phyloP scores from a whole-genome alignment of 2,797 vertebrate genomes.

The Propithecus deckenii region DNA sequence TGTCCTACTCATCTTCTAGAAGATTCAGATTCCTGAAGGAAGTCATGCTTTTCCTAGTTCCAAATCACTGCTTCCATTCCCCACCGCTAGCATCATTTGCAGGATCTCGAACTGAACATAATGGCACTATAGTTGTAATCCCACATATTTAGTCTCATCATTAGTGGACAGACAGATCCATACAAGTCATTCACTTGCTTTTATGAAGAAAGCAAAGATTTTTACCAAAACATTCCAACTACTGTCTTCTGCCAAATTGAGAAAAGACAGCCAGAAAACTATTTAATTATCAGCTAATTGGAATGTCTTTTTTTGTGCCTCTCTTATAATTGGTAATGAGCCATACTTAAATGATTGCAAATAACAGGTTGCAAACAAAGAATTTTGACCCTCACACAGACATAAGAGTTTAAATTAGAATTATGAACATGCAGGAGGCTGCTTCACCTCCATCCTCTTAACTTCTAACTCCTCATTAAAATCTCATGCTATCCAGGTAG shows the following conservation, averaged over 20 bases:
- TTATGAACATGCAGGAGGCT: neutral
- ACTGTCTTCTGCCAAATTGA: conserved; percentile 35
- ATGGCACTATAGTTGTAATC: neutral
- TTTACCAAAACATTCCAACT: conserved; percentile 29
- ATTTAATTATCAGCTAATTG: conserved; percentile 55
- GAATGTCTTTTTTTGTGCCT: conserved; percentile 31
- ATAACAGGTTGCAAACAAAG: conserved; percentile 41
- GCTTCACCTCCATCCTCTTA: neutral
- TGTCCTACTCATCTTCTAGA: neutral
- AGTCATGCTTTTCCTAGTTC: neutral
- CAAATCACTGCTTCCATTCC: neutral
- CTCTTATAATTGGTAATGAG: conserved; percentile 38
- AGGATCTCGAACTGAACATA: neutral
- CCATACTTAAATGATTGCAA: conserved; percentile 52
- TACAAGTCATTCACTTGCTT: neutral
- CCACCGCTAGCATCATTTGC: neutral
- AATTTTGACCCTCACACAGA: neutral
- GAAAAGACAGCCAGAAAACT: conserved; percentile 26
- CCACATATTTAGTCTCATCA: neutral
- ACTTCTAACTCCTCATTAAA: neutral
- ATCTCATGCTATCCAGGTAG: neutral
- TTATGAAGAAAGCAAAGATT: conserved; percentile 31
- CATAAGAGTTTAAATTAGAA: neutral
- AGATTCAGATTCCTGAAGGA: neutral
- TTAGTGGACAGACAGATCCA: neutral